phyloP scores from a whole-genome alignment of 2,113 vertebrate genomes.

The Lampris incognitus region DNA sequence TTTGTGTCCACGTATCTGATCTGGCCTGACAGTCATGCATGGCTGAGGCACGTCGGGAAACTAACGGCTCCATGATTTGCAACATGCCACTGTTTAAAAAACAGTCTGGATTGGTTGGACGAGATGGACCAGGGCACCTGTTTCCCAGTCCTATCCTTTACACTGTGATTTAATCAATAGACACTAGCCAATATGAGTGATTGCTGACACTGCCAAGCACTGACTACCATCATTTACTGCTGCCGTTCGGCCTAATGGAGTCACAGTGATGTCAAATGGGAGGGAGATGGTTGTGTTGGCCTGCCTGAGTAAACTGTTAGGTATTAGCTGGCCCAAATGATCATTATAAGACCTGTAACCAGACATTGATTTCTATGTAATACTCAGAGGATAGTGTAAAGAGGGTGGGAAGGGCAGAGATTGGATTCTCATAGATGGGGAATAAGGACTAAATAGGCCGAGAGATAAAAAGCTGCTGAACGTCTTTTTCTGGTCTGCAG shows the following conservation, averaged over 20 bases:
- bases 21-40: conserved; percentile 6
- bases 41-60: conserved; percentile 24
- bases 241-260: conserved; percentile 77
- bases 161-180: conserved; percentile 75
- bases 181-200: conserved; percentile 57
- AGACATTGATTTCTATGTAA: conserved; percentile 72
- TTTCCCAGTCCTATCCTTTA: conserved; percentile 68
- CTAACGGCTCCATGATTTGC: conserved; percentile 40
- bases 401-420: conserved; percentile 44
- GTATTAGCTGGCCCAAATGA: conserved; percentile 66
- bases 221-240: conserved; percentile 74
- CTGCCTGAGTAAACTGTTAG: conserved; percentile 66
- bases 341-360: conserved; percentile 54
- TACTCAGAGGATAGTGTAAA: conserved; percentile 53
- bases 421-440: conserved; percentile 38
- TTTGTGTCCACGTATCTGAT: neutral
- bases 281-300: conserved; percentile 63
- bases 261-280: conserved; percentile 76
- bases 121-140: conserved; percentile 67
- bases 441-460: conserved; percentile 45
- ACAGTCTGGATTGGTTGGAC: conserved; percentile 60
- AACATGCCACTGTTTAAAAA: conserved; percentile 65
- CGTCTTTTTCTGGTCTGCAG: conserved; percentile 28
- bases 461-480: conserved; percentile 41
- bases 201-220: conserved; percentile 67